Conservation (phyloP, 2,113 vertebrate genomes). For the Platichthys flesus region DNA sequence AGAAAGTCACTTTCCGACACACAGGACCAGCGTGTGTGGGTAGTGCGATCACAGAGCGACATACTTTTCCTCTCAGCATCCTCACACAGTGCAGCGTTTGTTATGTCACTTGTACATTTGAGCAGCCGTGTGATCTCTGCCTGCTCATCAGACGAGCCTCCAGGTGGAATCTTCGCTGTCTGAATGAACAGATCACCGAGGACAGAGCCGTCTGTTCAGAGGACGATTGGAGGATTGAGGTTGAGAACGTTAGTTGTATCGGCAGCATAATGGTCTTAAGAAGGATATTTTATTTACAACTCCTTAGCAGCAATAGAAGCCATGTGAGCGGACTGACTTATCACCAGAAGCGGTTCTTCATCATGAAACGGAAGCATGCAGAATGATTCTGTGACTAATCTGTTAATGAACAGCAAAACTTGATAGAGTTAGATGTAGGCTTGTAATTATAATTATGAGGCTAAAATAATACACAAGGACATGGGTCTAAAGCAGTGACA, state of each 20-base stretch:
- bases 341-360: no score
- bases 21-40: constrained; percentile 62
- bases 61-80: constrained; percentile 62
- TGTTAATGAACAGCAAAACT: no score
- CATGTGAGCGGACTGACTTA: no score
- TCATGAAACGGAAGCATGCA: no score
- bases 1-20: constrained; percentile 59
- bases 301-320: no score
- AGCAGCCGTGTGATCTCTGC: constrained; percentile 15
- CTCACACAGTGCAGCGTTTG: constrained; percentile 52
- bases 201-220: not conserved
- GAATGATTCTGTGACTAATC: no score
- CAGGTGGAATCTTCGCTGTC: constrained; percentile 30
- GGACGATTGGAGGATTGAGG: not conserved
- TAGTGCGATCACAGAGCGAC: constrained; percentile 68
- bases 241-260: not conserved
- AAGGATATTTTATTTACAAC: not conserved
- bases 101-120: constrained; percentile 30
- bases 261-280: not conserved
- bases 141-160: constrained; percentile 14
- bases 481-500: no score
- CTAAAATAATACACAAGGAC: no score
- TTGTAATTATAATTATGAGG: no score
- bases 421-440: no score
- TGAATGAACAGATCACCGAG: constrained; percentile 19